phyloP scores from a whole-genome alignment of 2,888 invertebrate genomes.

The Cetonia aurata region DNA sequence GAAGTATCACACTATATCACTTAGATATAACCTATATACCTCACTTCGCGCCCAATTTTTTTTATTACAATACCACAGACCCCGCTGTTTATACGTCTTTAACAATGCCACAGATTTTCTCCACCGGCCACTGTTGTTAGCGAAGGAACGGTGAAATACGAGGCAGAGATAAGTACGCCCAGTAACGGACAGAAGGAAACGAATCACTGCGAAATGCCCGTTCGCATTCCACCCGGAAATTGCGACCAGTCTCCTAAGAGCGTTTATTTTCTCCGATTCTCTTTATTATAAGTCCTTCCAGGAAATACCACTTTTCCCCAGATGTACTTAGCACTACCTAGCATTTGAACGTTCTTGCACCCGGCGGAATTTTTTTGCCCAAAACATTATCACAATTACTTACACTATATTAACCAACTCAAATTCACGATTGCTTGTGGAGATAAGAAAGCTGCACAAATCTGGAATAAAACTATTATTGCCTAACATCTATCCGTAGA shows the following conservation, averaged over 20 bases:
- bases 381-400: slow-evolving; percentile 9
- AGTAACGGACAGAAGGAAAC: slow-evolving; percentile 3
- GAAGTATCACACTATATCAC: too few relatives aligned
- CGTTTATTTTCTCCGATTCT: slow-evolving; percentile 30
- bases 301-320: slow-evolving; percentile 2
- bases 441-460: too few relatives aligned
- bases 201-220: slow-evolving; percentile 24
- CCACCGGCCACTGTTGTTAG: not conserved
- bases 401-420: not conserved
- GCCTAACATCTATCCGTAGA: too few relatives aligned
- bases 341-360: not conserved
- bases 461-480: too few relatives aligned
- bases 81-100: slow-evolving; percentile 1
- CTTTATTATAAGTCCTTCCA: slow-evolving; percentile 10
- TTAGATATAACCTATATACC: too few relatives aligned
- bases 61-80: not conserved
- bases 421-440: too few relatives aligned
- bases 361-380: not conserved
- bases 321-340: slow-evolving; percentile 13
- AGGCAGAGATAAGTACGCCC: slow-evolving; percentile 12
- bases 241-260: slow-evolving; percentile 28
- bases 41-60: not conserved
- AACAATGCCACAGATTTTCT: not conserved
- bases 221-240: slow-evolving; percentile 31
- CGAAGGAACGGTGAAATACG: slow-evolving; percentile 17